Base-by-base conservation (phyloP, 2,888 invertebrate genomes). In the Sesia bembeciformis region DNA sequence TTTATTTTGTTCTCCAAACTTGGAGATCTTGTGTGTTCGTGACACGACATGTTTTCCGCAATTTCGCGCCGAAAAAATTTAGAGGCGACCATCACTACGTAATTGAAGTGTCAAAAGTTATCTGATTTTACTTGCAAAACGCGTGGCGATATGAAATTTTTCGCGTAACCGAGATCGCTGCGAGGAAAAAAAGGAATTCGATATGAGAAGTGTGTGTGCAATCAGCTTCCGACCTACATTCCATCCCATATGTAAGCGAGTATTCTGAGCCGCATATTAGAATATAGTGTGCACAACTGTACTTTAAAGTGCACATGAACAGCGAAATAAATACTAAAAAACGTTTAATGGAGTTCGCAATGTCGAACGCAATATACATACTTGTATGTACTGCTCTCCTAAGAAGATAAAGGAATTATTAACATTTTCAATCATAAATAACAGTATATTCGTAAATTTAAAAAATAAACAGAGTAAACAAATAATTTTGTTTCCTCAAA, bases 41-140 rank as follows among this genome's bases (percentile, higher is more conserved):
- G 88, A 87, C 88, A 75, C 70, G 78, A 74, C 78, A 74, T 76
- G 81, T 76, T 80, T 76, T 64, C 67, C 73, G 72, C 65, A 68
- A 72, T 76, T 74, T 68, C 58, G 74, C 61, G 68, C 65, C 66
- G 62, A 62, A 75, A 84, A 85, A 85, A 83, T 82, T 84, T 76
- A 82, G 23, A 23, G 74, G 66, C 80, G 75, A 75, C 83, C 82
- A 84, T 87, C 86, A 84, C 81, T 77, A 67, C 80, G 84, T 88
- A 89, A 89, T 88, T 89, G 89, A 84, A 86, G 86, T 88, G 89
- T 88, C 89, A 89, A 88, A 89, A 89, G 86, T 89, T 89, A 79
- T 84, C 85, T 87, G 87, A 89, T 89, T 88, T 88, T 83, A 88
- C 89, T 89, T 88, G 87, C 89, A 88, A 88, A 88, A 76, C 81